These are phyloP conservation scores for Lissonota sp. DNA, from an alignment of 2,888 invertebrate genomes.

Conservation along the genomic window DNA sequence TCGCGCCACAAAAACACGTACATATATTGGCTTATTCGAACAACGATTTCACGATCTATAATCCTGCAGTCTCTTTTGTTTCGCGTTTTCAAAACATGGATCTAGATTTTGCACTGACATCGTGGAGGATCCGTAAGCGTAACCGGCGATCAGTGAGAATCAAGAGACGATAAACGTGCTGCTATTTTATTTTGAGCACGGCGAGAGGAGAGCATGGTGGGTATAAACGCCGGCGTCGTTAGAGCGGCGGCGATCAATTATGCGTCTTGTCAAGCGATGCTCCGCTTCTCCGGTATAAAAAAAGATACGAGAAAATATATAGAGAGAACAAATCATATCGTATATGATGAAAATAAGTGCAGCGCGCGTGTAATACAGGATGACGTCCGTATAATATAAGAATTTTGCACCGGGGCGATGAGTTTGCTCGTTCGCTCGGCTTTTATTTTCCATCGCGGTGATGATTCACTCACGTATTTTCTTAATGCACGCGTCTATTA, in stretches of 20 bases:
- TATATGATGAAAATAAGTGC: slow-evolving; percentile 57
- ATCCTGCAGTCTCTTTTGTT: not conserved
- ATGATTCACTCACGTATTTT: slow-evolving; percentile 77
- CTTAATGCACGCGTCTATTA: slow-evolving; percentile 78
- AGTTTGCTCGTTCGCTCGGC: not conserved
- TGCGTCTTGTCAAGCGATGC: slow-evolving; percentile 81
- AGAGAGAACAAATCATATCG: slow-evolving; percentile 12
- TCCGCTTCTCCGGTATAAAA: slow-evolving; percentile 45
- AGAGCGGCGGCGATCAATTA: slow-evolving; percentile 78
- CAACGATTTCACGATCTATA: too few relatives aligned
- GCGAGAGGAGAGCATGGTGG: slow-evolving; percentile 71
- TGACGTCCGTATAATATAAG: slow-evolving; percentile 77
- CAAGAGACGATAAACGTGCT: too few relatives aligned
- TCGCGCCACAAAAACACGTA: not conserved
- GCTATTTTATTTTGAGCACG: too few relatives aligned
- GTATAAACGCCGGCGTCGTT: slow-evolving; percentile 81
- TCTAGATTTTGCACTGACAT: too few relatives aligned
- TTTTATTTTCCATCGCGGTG: slow-evolving; percentile 5
- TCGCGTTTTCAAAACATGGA: not conserved
- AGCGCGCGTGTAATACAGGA: too few relatives aligned
- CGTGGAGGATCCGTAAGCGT: too few relatives aligned
- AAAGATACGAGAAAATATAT: not conserved
- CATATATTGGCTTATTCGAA: too few relatives aligned
- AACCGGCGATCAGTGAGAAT: too few relatives aligned
- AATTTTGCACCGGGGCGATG: slow-evolving; percentile 62